Percentiles rank a stretch among this genome's conserved stretches.
phyloP scores from a whole-genome alignment of 37 sponge, comb jelly and placozoan genomes.

The Cladorhizidae sp. region DNA sequence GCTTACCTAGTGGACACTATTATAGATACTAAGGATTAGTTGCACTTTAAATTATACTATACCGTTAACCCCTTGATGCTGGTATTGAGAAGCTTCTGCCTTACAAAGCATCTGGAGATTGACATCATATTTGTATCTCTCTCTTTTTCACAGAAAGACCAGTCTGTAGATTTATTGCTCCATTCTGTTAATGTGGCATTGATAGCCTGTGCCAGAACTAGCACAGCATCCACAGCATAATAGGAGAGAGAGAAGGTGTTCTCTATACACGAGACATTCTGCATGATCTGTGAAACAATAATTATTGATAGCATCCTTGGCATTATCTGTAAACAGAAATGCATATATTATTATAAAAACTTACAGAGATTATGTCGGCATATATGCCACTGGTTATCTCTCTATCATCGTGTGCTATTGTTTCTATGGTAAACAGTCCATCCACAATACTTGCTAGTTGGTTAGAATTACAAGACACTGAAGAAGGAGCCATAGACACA shows the following conservation, averaged over 20 bases:
- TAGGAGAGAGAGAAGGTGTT: background rate
- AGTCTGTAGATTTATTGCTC: slow-evolving; percentile 5
- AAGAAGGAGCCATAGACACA: too few relatives aligned
- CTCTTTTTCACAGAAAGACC: slow-evolving; percentile 6
- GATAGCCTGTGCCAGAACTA: background rate
- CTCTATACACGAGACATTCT: too few relatives aligned
- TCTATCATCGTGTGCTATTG: background rate
- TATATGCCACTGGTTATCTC: too few relatives aligned
- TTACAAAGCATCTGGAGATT: background rate
- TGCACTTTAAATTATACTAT: too few relatives aligned
- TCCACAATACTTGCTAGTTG: background rate
- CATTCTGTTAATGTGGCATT: slow-evolving; percentile 1
- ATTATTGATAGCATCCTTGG: too few relatives aligned
- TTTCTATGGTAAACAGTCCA: background rate
- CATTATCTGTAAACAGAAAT: too few relatives aligned
- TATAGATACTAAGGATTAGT: background rate
- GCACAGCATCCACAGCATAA: slow-evolving; percentile 1
- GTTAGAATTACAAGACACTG: background rate
- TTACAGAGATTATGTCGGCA: too few relatives aligned
- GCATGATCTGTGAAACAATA: too few relatives aligned
- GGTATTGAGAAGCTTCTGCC: background rate
- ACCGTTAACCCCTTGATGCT: background rate
- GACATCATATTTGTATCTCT: background rate
- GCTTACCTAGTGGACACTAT: background rate
- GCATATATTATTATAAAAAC: too few relatives aligned